These are phyloP conservation scores for Euthynnus affinis DNA, from an alignment of 2,797 vertebrate species.

Conservation along the genomic window DNA sequence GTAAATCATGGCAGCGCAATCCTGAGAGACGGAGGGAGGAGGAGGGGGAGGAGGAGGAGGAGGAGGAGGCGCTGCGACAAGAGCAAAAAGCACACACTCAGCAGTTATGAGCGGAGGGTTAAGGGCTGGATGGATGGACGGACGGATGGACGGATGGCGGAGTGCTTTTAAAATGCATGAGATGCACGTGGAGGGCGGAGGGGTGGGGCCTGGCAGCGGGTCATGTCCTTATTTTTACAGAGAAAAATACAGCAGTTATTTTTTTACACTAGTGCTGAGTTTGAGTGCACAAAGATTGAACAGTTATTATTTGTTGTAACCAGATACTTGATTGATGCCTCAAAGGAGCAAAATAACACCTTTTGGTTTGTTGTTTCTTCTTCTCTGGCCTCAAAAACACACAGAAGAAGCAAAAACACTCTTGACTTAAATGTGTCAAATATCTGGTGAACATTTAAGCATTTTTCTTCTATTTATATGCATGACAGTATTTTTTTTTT, in stretches of 20 bases:
- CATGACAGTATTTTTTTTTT: no score
- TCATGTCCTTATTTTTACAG: conserved; percentile 34
- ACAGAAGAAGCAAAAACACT: neutral
- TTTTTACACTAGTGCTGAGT: conserved; percentile 25
- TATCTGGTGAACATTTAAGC: neutral
- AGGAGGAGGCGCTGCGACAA: conserved; percentile 59
- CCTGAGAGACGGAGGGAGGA: conserved; percentile 62
- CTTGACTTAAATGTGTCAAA: neutral
- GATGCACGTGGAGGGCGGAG: conserved; percentile 19
- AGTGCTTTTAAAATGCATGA: conserved; percentile 75
- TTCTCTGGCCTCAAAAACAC: conserved; percentile 11
- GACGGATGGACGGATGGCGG: neutral
- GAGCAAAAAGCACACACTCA: conserved; percentile 69
- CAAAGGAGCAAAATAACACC: neutral
- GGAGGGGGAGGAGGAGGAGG: no score
- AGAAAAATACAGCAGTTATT: conserved; percentile 26
- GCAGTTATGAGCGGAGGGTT: conserved; percentile 62
- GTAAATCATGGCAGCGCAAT: conserved; percentile 46
- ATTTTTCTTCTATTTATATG: no score
- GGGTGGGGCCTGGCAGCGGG: conserved; percentile 28
- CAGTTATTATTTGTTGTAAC: neutral
- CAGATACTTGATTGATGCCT: neutral
- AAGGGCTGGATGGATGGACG: neutral
- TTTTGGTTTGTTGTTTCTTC: conserved; percentile 2
- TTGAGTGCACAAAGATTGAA: neutral